Base-by-base conservation (phyloP, 2,797 vertebrate genomes). In the Anabas testudineus region DNA sequence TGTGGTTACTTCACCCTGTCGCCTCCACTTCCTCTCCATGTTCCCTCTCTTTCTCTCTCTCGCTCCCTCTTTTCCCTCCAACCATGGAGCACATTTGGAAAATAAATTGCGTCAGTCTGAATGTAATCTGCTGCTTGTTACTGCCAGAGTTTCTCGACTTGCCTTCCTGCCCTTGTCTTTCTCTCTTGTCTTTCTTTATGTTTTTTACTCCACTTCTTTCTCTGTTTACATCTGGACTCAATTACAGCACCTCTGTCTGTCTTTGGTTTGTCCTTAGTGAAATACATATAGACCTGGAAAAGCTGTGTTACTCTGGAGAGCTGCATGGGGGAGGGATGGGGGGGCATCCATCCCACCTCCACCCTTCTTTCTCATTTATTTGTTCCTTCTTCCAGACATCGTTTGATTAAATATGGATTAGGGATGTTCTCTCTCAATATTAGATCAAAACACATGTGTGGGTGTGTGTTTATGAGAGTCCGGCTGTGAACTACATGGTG, bases 211-310 rank as follows among this genome's bases (percentile, higher is more conserved):
- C 6, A 18, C 51, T 43, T 55, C 42, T 71, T 14, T 14, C 66
- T 67, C 18, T 19, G 51, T 83, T 78, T 67, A 65, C 86, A 91
- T 89, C 82, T 91, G 88, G 69, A 86, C 78, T 77, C 63, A 74
- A 83, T 88, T 85, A 87, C 60, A 19, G 55, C 45, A 67, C 68
- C 73, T 74, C 53, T 58, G 74, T 65, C 62, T 19, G 14, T 67
- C 57, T 84, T 71, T 64, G 32, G 32, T 69, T 74, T 67, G 78
- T 77, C 54, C 58, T 60, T 21, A 2, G 30, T 66, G 72, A 67
- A 78, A 68, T 59, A 68, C 58, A 61, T 19, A 16, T 24, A 74
- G n/a, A 18, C 12, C 47, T 45, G 30, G 61, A 65, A 51, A 32
- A 45, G 45, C 52, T 51, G 47, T 48, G 68, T 63, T 82, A 71